Evolutionary conservation across 2,113 vertebrate genomes (phyloP).

Genomic region (Tylochromis polylepis): DNA sequence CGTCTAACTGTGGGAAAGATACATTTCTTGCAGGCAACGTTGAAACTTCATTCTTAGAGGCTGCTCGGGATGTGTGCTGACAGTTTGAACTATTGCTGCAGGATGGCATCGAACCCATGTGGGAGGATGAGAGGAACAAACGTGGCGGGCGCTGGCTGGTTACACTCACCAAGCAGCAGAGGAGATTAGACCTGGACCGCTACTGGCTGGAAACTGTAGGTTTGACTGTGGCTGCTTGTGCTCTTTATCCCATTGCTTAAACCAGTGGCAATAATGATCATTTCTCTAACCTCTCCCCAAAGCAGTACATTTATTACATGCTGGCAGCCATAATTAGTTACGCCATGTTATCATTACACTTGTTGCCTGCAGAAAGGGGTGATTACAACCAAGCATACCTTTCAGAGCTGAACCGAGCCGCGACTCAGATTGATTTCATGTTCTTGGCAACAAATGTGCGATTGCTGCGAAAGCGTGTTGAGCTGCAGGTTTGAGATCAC

Average conservation of each 20-base stretch:
- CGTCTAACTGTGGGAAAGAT: not conserved
- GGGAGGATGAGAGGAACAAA: constrained; percentile 98
- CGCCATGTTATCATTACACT: not conserved
- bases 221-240: not conserved
- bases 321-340: not conserved
- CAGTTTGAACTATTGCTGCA: constrained; percentile 50
- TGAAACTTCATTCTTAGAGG: not conserved
- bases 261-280: not conserved
- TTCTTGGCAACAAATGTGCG: not conserved
- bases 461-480: not conserved
- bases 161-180: constrained; percentile 94
- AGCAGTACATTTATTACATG: not conserved
- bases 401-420: not conserved
- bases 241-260: not conserved
- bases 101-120: constrained; percentile 98
- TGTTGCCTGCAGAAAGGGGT: not conserved
- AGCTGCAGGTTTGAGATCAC: not conserved
- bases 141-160: constrained; percentile 94
- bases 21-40: not conserved
- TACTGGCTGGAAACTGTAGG: constrained; percentile 98
- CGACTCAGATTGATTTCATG: not conserved
- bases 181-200: constrained; percentile 93
- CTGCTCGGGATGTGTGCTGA: not conserved
- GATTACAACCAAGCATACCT: not conserved
- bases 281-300: not conserved